Conservation (phyloP, 2,113 vertebrate genomes). For the Upupa epops region DNA sequence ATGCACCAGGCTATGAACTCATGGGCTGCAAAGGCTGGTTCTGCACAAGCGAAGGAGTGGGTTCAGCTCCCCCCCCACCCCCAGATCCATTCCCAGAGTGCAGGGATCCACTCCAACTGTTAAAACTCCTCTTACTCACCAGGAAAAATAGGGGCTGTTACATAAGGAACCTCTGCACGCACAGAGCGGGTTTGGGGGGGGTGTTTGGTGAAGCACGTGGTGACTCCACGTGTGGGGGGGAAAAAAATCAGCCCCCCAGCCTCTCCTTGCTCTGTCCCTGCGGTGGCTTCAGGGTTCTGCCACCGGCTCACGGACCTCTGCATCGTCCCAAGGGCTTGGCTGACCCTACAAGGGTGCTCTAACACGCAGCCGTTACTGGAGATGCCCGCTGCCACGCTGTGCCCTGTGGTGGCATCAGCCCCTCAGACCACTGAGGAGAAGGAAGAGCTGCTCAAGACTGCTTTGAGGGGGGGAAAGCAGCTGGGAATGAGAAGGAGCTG, state of each 20-base stretch:
- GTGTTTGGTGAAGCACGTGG: not conserved
- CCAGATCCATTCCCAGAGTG: not conserved
- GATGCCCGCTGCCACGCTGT: too few relatives aligned
- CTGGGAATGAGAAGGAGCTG: not conserved
- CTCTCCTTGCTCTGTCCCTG: too few relatives aligned
- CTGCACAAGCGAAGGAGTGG: not conserved
- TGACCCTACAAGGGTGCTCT: too few relatives aligned
- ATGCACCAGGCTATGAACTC: not conserved
- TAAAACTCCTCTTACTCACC: slow-evolving; percentile 3
- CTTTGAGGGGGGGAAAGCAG: not conserved
- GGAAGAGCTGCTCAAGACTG: not conserved
- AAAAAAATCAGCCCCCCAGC: too few relatives aligned
- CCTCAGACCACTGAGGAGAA: not conserved
- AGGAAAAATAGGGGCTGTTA: not conserved
- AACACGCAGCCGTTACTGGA: too few relatives aligned
- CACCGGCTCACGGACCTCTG: too few relatives aligned
- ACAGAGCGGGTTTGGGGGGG: not conserved
- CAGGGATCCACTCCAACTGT: not conserved
- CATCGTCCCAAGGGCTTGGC: too few relatives aligned
- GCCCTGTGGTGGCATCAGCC: too few relatives aligned
- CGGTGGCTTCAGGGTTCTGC: not conserved
- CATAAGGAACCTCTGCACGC: not conserved
- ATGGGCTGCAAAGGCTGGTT: not conserved
- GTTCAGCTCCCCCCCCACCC: not conserved
- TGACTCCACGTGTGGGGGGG: not conserved